Evolutionary conservation across 2,797 vertebrate genomes (phyloP), one percentile per base, ranked within the genome.

Genomic region (Lithobates pipiens): DNA sequence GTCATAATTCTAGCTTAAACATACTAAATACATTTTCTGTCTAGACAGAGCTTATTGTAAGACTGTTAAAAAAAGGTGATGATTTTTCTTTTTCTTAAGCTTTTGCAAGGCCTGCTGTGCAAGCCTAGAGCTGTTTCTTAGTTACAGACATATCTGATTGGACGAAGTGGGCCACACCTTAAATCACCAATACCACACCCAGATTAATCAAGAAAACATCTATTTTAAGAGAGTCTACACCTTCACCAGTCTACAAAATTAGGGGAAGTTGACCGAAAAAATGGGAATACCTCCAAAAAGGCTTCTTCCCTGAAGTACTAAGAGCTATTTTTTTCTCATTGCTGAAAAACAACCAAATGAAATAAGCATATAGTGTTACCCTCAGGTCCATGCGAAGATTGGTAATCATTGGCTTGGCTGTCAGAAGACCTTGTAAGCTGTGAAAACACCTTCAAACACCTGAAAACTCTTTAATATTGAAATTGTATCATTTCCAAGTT

Each of bases 371-470:
- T 11, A 46, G 50, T 29, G 32, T 42, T 72, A 39, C n/a, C 4
- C 10, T 27, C 27, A 25, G 27, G 65, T 67, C 10, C 25, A 67
- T 15, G 54, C 1, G 54, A 57, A 3, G 16, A 57, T 57, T 57
- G 50, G 50, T 57, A 39, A 57, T 67, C 10, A 1, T 67, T 73
- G 72, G 39, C 23, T 29, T 8, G 72, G 42, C 2, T n/a, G 25
- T 13, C 72, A 15, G 44, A 74, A 46, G 21, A 42, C 10, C 36
- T 42, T 13, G 39, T 74, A 50, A 25, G 36, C 34, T 39, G 10
- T 72, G 69, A 63, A 72, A 73, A 82, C 50, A 65, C 34, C 34
- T 72, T 74, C 32, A 73, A 74, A 73, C 54, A 44, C 70, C 21
- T 63, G 32, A 73, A 36, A 44, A 42, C 61, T 39, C 50, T 42